These are phyloP conservation scores for Polia nebulosa DNA, from an alignment of 2,888 invertebrate genomes.

Conservation along the genomic window DNA sequence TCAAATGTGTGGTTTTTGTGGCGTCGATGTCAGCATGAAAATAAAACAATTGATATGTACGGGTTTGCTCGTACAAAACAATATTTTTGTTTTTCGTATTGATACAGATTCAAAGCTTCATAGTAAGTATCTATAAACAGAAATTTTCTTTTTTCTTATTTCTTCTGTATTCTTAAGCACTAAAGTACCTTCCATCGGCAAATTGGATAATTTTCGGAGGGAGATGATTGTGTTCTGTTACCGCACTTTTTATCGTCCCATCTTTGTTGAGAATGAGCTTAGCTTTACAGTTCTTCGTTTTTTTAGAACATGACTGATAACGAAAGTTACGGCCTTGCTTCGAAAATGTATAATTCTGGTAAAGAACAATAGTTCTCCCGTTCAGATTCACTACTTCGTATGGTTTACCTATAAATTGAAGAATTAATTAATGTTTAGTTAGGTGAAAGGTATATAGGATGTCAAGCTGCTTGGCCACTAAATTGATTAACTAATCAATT, in stretches of 20 bases:
- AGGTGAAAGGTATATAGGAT: constrained; percentile 18
- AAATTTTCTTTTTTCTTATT: too few relatives aligned
- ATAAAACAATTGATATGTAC: too few relatives aligned
- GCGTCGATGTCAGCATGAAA: too few relatives aligned
- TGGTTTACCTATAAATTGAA: constrained; percentile 23
- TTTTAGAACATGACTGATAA: constrained; percentile 60
- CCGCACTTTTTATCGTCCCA: constrained; percentile 53
- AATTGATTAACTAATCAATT: too few relatives aligned
- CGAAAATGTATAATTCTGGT: constrained; percentile 53
- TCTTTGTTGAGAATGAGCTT: constrained; percentile 56
- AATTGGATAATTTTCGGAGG: constrained; percentile 53
- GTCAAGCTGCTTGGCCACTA: background rate
- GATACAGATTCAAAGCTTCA: too few relatives aligned
- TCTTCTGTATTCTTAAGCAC: too few relatives aligned
- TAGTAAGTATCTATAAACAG: too few relatives aligned
- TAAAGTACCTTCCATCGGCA: constrained; percentile 38
- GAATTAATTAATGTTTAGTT: background rate
- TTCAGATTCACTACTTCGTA: constrained; percentile 33
- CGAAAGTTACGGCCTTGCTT: constrained; percentile 33
- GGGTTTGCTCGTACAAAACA: too few relatives aligned
- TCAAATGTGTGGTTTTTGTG: too few relatives aligned
- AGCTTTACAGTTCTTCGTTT: constrained; percentile 58
- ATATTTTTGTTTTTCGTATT: too few relatives aligned
- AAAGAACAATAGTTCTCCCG: constrained; percentile 46
- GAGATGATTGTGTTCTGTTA: constrained; percentile 64